phyloP scores from a whole-genome alignment of 1,140 invertebrate genomes.

The Drosophila jambulina region DNA sequence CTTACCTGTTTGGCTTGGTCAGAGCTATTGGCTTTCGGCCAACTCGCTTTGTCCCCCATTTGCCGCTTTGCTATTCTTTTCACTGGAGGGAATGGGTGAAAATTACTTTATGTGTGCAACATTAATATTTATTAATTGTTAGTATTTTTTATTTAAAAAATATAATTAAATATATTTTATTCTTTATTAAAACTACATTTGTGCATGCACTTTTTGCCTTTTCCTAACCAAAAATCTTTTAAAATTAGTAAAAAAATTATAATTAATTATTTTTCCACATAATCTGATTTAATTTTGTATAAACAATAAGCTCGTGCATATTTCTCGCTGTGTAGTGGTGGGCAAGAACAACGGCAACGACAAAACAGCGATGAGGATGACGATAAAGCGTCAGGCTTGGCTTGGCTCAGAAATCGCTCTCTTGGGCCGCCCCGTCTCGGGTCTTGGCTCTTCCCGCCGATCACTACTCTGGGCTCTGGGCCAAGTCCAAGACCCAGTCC shows the following conservation, averaged over 20 bases:
- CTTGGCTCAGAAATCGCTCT: constrained; percentile 13
- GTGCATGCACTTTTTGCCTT: neutral
- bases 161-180: neutral
- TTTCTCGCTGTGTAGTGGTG: constrained; percentile 14
- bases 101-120: neutral
- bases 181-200: too few relatives aligned
- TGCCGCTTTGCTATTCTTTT: neutral
- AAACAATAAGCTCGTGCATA: neutral
- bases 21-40: constrained; percentile 19
- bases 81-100: neutral
- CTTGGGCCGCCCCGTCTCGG: constrained; percentile 6
- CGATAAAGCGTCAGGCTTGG: constrained; percentile 58
- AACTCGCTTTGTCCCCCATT: constrained; percentile 4
- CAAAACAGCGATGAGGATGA: constrained; percentile 39
- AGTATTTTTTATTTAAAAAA: neutral
- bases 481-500: constrained; percentile 16
- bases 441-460: neutral
- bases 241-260: neutral
- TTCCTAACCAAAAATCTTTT: neutral
- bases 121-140: neutral
- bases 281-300: neutral
- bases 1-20: constrained; percentile 19
- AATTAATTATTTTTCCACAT: neutral
- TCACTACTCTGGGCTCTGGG: constrained; percentile 1
- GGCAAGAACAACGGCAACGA: constrained; percentile 32